Percentiles rank a stretch among this genome's conserved stretches.
Conservation (phyloP, 1,140 invertebrate genomes). For the Drosophila eugracilis region DNA sequence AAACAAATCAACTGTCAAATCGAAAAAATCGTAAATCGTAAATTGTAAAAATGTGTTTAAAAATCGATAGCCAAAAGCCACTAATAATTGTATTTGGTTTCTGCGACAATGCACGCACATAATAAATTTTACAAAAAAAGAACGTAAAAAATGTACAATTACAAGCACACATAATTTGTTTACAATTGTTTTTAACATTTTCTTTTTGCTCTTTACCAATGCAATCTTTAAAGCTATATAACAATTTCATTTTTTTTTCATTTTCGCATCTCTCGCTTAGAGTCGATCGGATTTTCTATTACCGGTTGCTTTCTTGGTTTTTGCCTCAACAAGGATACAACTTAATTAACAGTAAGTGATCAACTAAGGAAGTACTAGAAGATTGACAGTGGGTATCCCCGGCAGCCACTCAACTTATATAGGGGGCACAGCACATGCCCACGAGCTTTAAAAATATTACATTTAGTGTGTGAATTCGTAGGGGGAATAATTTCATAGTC, state of each 20-base stretch:
- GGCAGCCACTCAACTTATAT: constrained; percentile 23
- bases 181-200: constrained; percentile 30
- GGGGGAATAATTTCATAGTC: constrained; percentile 39
- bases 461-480: constrained; percentile 27
- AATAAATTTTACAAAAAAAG: constrained; percentile 41
- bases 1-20: constrained; percentile 43
- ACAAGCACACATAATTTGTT: constrained; percentile 68
- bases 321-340: constrained; percentile 27
- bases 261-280: constrained; percentile 35
- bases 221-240: constrained; percentile 64
- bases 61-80: constrained; percentile 55
- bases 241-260: constrained; percentile 56
- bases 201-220: constrained; percentile 33
- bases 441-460: constrained; percentile 4
- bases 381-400: neutral
- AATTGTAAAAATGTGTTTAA: constrained; percentile 57
- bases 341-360: constrained; percentile 15
- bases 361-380: constrained; percentile 18
- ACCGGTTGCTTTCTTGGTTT: constrained; percentile 13
- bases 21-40: constrained; percentile 52
- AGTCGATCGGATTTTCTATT: constrained; percentile 29
- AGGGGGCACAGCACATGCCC: neutral
- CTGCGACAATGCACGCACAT: constrained; percentile 46
- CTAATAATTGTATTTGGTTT: constrained; percentile 21
- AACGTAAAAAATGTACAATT: constrained; percentile 67